Conservation (phyloP, 2,113 vertebrate genomes). For the Myrmecobius fasciatus region DNA sequence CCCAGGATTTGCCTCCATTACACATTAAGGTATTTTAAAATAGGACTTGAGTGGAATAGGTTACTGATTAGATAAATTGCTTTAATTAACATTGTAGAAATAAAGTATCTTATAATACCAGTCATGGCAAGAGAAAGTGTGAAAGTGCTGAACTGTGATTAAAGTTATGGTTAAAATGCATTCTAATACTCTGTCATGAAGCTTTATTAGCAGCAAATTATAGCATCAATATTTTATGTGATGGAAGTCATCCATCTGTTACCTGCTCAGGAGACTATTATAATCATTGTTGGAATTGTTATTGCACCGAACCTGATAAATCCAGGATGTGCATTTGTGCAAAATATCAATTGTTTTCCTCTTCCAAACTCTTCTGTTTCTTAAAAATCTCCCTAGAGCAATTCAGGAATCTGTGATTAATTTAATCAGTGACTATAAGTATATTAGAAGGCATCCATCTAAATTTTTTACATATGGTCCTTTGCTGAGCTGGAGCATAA, state of each 20-base stretch:
- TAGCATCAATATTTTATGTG: constrained; percentile 29
- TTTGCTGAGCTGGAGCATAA: constrained; percentile 14
- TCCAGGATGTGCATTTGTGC: background rate
- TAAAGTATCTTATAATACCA: background rate
- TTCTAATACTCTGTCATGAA: background rate
- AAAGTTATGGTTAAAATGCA: background rate
- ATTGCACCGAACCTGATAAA: constrained; percentile 26
- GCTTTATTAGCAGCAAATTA: constrained; percentile 13
- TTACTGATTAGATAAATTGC: constrained; percentile 26
- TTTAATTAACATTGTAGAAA: constrained; percentile 33
- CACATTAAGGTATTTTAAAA: background rate
- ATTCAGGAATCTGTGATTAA: constrained; percentile 38
- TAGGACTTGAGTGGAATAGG: background rate
- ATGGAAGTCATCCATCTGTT: constrained; percentile 66
- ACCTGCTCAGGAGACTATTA: constrained; percentile 49
- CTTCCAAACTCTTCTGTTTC: constrained; percentile 23
- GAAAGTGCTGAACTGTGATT: constrained; percentile 41
- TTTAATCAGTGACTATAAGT: constrained; percentile 59
- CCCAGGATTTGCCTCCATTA: background rate
- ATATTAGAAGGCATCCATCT: background rate
- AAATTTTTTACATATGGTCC: constrained; percentile 3
- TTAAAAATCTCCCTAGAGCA: background rate
- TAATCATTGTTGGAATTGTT: constrained; percentile 54
- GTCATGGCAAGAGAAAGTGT: constrained; percentile 22
- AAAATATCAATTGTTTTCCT: constrained; percentile 35